Evolutionary conservation across 2,888 invertebrate species (phyloP).

Genomic region (Galerucella calmariensis): DNA sequence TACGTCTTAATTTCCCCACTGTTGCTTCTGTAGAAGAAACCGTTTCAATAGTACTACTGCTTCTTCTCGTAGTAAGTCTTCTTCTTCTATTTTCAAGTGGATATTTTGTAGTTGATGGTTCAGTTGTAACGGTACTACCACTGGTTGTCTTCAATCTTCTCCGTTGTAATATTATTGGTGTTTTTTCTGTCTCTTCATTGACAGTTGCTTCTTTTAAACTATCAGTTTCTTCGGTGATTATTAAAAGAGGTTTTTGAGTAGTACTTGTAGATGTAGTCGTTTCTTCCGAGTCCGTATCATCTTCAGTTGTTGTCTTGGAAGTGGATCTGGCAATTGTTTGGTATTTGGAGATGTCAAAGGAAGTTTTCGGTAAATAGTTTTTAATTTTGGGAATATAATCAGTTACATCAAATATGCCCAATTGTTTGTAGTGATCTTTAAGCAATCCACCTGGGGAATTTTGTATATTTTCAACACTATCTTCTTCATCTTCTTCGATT

Average conservation of each 20-base stretch:
- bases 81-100: constrained; percentile 36
- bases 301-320: constrained; percentile 51
- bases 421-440: constrained; percentile 34
- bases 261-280: constrained; percentile 26
- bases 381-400: constrained; percentile 60
- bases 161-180: constrained; percentile 19
- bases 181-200: constrained; percentile 21
- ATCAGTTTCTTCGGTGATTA: constrained; percentile 5
- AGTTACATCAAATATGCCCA: constrained; percentile 60
- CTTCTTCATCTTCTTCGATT: constrained; percentile 46
- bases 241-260: constrained; percentile 2
- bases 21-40: not conserved
- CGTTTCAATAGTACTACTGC: constrained; percentile 35
- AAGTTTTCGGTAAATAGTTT: constrained; percentile 57
- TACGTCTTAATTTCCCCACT: constrained; percentile 49
- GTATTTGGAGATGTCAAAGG: constrained; percentile 62
- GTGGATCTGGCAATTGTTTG: constrained; percentile 59
- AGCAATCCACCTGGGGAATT: constrained; percentile 56
- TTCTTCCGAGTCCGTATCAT: constrained; percentile 35
- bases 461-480: constrained; percentile 46
- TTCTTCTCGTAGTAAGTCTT: constrained; percentile 42
- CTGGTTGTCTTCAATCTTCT: constrained; percentile 27
- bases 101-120: constrained; percentile 31
- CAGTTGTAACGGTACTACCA: not conserved
- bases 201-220: constrained; percentile 20